Conservation (phyloP, 1,140 invertebrate genomes). For the Drosophila sucinea region DNA sequence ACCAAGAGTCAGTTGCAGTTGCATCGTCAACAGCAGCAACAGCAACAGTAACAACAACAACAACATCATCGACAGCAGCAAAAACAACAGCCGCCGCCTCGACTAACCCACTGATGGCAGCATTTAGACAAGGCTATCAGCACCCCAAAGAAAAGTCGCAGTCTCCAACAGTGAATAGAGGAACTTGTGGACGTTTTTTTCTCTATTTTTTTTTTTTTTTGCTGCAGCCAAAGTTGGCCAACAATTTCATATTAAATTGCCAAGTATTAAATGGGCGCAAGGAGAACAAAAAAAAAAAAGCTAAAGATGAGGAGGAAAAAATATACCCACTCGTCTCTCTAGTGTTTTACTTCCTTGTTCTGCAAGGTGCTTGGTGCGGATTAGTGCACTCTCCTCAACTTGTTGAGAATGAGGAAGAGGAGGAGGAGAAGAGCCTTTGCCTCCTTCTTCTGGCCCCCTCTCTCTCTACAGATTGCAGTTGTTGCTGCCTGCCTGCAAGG, state of each 20-base stretch:
- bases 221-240: conserved; percentile 67
- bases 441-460: background rate
- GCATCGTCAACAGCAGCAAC: conserved; percentile 34
- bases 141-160: conserved; percentile 56
- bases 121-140: conserved; percentile 81
- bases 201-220: background rate
- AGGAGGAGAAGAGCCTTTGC: background rate
- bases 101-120: conserved; percentile 71
- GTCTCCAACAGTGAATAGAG: conserved; percentile 27
- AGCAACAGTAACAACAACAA: conserved; percentile 52
- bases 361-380: conserved; percentile 68
- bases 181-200: conserved; percentile 11
- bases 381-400: conserved; percentile 52
- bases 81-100: conserved; percentile 27
- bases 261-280: conserved; percentile 75
- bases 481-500: conserved; percentile 62
- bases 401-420: background rate
- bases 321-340: conserved; percentile 43
- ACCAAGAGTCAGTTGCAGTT: conserved; percentile 29
- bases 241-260: conserved; percentile 82
- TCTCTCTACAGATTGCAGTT: background rate
- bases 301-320: conserved; percentile 19
- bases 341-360: conserved; percentile 77
- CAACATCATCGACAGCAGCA: conserved; percentile 62
- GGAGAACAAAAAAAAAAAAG: conserved; percentile 30